Evolutionary conservation across 2,797 vertebrate genomes (phyloP), one percentile per base, ranked within the genome.

Genomic region (Scarus forsteni): DNA sequence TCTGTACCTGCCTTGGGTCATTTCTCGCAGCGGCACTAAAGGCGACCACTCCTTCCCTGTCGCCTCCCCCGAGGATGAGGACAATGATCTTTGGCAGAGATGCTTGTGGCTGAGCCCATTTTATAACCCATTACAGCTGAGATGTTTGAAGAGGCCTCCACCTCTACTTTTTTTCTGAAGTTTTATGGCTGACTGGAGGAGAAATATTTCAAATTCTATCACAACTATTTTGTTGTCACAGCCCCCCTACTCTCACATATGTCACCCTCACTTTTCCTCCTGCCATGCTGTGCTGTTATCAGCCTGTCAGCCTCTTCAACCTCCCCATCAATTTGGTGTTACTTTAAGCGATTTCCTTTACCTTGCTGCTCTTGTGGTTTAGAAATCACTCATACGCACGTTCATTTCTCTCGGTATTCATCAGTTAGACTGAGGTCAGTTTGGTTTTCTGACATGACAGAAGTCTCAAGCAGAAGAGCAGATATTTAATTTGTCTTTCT

Each of bases 1-100:
- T 76, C 70, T 81, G 49, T 84, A 88, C 56, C 83, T 89, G 89
- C 88, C 88, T 85, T 0, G n/a, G 86, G 89, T 84, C 66, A 75
- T 89, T 91, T 91, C 88, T 89, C 81, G 48, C 75, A 84, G 70
- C 8, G 4, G 68, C n/a, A 79, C 81, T 63, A 55, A 85, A 85
- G 72, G 62, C 16, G 44, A 64, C 79, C 63, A 66, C 80, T 67
- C 73, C 65, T 68, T 83, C 52, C 49, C 67, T 62, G 70, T 79
- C 78, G 66, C 78, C 68, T 79, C 80, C 80, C 59, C 34, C 7
- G 8, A 16, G 63, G 54, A 67, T 18, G 50, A 75, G 70, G 63
- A 86, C 79, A 84, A 79, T 69, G 72, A 58, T 80, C 61, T 79
- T 16, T 54, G 56, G 39, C 39, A 34, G 71, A 69, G 44, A 53